phyloP scores from a whole-genome alignment of 2,113 vertebrate genomes.

The Tor tambroides region DNA sequence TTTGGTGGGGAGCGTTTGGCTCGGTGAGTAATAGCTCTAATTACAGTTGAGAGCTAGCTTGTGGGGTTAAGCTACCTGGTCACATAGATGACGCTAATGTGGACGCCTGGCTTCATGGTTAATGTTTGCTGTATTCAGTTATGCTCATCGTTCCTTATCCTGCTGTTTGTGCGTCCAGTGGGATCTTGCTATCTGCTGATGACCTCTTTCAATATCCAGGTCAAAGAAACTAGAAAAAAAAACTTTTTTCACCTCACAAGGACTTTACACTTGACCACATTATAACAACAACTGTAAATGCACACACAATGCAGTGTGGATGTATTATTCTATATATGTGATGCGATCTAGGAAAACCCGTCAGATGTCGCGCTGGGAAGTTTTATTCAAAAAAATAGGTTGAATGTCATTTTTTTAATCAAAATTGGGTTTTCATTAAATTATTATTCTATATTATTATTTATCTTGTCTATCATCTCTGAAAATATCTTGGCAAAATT shows the following conservation, averaged over 20 bases:
- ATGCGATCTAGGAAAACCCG: too few species aligned
- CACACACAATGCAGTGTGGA: background rate
- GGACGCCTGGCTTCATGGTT: background rate
- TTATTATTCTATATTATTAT: too few species aligned
- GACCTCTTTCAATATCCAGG: background rate
- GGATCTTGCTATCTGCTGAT: background rate
- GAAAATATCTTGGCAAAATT: too few species aligned
- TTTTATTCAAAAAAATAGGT: too few species aligned
- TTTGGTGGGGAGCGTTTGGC: conserved; percentile 4
- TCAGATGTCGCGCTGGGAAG: too few species aligned
- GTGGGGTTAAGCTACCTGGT: conserved; percentile 31
- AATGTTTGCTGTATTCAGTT: conserved; percentile 4
- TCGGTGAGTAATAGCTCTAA: conserved; percentile 17
- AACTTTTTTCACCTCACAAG: background rate
- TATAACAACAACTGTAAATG: background rate
- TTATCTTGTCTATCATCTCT: too few species aligned
- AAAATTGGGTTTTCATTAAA: too few species aligned
- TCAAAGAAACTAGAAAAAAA: background rate
- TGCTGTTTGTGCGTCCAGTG: background rate
- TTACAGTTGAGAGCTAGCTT: conserved; percentile 37
- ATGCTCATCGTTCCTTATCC: background rate
- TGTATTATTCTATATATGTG: background rate
- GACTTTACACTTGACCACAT: background rate
- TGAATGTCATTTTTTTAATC: too few species aligned
- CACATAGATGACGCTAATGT: conserved; percentile 36